Evolutionary conservation across 2,113 vertebrate species (phyloP).

Genomic region (Siniperca knerii): DNA sequence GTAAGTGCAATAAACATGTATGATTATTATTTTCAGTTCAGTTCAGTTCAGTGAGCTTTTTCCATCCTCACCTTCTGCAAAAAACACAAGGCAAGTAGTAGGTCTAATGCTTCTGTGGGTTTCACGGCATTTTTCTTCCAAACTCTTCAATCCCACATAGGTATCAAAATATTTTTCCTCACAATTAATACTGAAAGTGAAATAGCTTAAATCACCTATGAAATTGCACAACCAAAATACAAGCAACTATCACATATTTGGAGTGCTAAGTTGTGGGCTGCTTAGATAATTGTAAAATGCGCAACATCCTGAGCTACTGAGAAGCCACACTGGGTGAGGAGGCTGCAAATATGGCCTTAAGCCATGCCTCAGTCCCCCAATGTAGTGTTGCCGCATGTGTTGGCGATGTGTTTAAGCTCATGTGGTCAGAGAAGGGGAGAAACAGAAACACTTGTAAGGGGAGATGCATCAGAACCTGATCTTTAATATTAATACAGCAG

Average conservation of each 20-base stretch:
- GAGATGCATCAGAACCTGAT: neutral
- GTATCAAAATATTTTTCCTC: constrained; percentile 9
- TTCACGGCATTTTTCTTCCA: constrained; percentile 8
- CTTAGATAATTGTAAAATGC: constrained; percentile 19
- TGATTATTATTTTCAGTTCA: neutral
- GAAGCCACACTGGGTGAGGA: constrained; percentile 30
- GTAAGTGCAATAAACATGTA: neutral
- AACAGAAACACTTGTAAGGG: neutral
- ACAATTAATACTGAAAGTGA: neutral
- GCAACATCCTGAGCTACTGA: constrained; percentile 14
- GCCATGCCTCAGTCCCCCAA: constrained; percentile 8
- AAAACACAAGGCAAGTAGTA: neutral
- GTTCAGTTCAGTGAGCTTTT: neutral
- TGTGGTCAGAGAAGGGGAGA: constrained; percentile 17
- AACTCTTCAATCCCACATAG: neutral
- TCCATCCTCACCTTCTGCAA: neutral
- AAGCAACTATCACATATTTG: neutral
- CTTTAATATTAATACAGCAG: neutral
- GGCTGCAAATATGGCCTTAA: constrained; percentile 23
- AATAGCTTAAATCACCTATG: neutral
- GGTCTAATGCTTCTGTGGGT: neutral
- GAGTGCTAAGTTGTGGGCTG: constrained; percentile 13
- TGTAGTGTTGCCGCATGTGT: neutral
- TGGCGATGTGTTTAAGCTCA: constrained; percentile 12
- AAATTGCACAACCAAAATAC: constrained; percentile 6